These are phyloP conservation scores for Brachynemurus nebulosus DNA, from an alignment of 2,888 invertebrate species.

Conservation along the genomic window DNA sequence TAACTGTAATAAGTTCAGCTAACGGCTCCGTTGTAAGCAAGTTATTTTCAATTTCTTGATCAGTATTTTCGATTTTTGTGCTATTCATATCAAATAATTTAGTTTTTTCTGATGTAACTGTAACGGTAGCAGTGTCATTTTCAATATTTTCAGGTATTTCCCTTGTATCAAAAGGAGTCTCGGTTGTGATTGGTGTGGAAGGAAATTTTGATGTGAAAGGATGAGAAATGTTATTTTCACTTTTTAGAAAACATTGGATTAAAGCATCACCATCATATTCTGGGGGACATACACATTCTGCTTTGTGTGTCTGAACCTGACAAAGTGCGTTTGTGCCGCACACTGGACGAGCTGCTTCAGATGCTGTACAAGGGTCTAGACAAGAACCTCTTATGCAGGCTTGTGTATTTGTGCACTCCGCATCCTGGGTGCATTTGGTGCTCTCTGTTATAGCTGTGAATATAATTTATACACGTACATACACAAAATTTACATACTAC, in stretches of 20 bases:
- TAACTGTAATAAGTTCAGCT: too few relatives aligned
- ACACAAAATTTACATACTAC: conserved; percentile 5
- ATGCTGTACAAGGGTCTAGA: conserved; percentile 36
- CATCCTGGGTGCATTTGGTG: conserved; percentile 36
- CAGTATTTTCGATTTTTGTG: too few relatives aligned
- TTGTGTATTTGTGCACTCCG: conserved; percentile 37
- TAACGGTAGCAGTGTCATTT: too few relatives aligned
- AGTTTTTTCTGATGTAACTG: too few relatives aligned
- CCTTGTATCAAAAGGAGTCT: too few relatives aligned
- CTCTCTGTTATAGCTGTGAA: conserved; percentile 29
- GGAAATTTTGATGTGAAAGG: neutral
- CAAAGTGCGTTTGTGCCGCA: conserved; percentile 36
- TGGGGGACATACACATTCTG: conserved; percentile 31
- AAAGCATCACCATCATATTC: conserved; percentile 39
- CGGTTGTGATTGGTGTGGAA: too few relatives aligned
- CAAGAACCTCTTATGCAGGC: conserved; percentile 38
- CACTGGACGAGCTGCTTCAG: conserved; percentile 33
- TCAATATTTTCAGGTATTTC: too few relatives aligned
- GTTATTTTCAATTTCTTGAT: too few relatives aligned
- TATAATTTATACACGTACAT: conserved; percentile 22
- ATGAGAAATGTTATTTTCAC: neutral
- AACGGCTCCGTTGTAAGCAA: too few relatives aligned
- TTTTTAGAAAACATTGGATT: conserved; percentile 28
- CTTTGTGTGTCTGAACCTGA: conserved; percentile 35
- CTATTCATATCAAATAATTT: too few relatives aligned